Evolutionary conservation across 2,888 invertebrate species (phyloP).

Genomic region (Watsonalla binaria): DNA sequence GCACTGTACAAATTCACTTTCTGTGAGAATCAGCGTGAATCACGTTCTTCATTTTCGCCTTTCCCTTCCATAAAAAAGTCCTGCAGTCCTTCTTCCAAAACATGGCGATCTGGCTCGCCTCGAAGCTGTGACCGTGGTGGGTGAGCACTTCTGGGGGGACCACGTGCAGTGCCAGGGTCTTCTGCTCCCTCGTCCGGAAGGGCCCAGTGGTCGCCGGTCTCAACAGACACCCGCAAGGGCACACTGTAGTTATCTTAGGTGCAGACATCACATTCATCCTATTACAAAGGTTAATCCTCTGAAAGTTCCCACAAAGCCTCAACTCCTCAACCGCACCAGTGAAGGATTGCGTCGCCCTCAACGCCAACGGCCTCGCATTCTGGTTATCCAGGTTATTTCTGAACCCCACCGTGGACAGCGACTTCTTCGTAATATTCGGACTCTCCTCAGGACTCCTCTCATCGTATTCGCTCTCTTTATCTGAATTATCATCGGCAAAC

Average conservation of each 20-base stretch:
- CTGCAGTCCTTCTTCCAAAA: constrained; percentile 85
- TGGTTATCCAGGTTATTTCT: constrained; percentile 54
- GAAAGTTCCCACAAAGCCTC: constrained; percentile 53
- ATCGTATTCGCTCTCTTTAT: constrained; percentile 65
- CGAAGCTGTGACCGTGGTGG: constrained; percentile 77
- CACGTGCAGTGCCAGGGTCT: constrained; percentile 61
- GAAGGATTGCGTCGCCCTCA: constrained; percentile 68
- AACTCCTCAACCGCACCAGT: constrained; percentile 66
- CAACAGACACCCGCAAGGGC: constrained; percentile 67
- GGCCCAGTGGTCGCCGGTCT: constrained; percentile 52
- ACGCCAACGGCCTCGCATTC: constrained; percentile 53
- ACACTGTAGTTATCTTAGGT: constrained; percentile 50
- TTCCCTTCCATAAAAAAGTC: constrained; percentile 81
- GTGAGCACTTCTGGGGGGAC: constrained; percentile 75
- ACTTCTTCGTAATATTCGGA: constrained; percentile 63
- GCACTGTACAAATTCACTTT: constrained; percentile 17
- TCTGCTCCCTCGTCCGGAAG: constrained; percentile 64
- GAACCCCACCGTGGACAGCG: constrained; percentile 64
- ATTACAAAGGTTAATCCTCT: constrained; percentile 55
- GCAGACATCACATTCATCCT: constrained; percentile 44
- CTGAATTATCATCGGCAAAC: constrained; percentile 67
- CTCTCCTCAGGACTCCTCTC: constrained; percentile 54
- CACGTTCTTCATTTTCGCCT: constrained; percentile 50
- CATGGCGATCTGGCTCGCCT: constrained; percentile 79
- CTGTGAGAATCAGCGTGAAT: constrained; percentile 45